Base-by-base conservation (phyloP, 2,888 invertebrate species). In the Ormia ochracea region DNA sequence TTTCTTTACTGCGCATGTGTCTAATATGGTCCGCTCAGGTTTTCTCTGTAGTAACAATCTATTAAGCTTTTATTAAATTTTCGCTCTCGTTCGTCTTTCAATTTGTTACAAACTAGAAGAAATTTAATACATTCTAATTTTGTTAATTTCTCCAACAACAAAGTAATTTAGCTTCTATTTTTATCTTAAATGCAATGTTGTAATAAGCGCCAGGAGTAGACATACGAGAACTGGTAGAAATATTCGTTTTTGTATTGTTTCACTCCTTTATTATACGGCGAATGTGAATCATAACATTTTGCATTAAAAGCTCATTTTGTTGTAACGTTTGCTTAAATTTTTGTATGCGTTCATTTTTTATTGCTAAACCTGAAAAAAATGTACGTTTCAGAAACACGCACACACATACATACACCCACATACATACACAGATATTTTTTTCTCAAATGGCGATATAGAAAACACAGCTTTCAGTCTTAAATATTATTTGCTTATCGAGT, bases 1-100 rank as follows among this genome's bases (percentile, higher is more conserved):
- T 80, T 65, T 26, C 12, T 7, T 21, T 12, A 63, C 9, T 52
- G 78, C 78, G 77, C 68, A 72, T 73, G 70, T 74, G 21, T 31
- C 12, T 0, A 36, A n/a, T 28, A 36, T 19, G 21, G 26, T 48
- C n/a, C 1, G 14, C 36, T 38, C 12, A 66, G 66, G 74, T 59
- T 68, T 54, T 54, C 17, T 43, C 33, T 56, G 36, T 74, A 66
- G 73, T 78, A 50, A 58, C 54, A 33, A 7, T 41, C 3, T 6
- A n/a, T 50, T 38, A 50, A 70, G 70, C 70, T 70, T 59, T 69
- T 61, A 33, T 21, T 23, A 28, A 12, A 19, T 7, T 36, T 48
- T 4, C 5, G 1, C 23, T 59, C 61, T 31, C 28, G 23, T 52
- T 52, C 9, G 52, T 43, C 54, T 68, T 68, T 56, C n/a, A 31